Conservation (phyloP, 2,888 invertebrate genomes). For the Pollenia labialis region DNA sequence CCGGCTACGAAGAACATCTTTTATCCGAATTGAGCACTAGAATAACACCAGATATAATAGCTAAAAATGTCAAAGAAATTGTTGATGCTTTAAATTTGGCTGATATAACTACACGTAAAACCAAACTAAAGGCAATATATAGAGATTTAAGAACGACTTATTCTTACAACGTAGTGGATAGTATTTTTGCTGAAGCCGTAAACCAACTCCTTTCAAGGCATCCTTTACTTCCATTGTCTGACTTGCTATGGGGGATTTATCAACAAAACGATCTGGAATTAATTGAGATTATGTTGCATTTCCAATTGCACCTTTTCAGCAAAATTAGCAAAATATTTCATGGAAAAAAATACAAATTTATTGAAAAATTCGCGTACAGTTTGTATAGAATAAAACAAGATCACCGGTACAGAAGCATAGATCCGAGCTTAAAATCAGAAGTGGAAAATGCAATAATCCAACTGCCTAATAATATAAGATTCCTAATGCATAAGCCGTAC, state of each 20-base stretch:
- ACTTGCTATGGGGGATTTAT: slow-evolving; percentile 40
- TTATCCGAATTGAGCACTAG: slow-evolving; percentile 16
- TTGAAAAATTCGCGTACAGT: background rate
- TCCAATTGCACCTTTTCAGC: slow-evolving; percentile 26
- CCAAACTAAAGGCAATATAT: background rate
- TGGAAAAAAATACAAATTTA: slow-evolving; percentile 18
- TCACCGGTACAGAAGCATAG: background rate
- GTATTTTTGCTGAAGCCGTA: slow-evolving; percentile 36
- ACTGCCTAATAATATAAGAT: slow-evolving; percentile 47
- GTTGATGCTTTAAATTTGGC: background rate
- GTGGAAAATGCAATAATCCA: slow-evolving; percentile 17
- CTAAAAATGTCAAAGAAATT: slow-evolving; percentile 30
- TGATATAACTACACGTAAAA: background rate
- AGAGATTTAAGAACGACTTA: slow-evolving; percentile 4
- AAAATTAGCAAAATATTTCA: background rate
- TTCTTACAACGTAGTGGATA: background rate
- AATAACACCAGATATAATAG: slow-evolving; percentile 28
- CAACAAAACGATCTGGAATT: background rate
- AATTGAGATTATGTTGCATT: slow-evolving; percentile 33
- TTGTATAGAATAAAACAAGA: slow-evolving; percentile 38
- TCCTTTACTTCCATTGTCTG: background rate
- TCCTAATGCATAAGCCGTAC: slow-evolving; percentile 46
- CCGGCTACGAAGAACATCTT: slow-evolving; percentile 28
- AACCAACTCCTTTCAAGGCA: background rate
- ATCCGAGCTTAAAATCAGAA: background rate